phyloP scores from a whole-genome alignment of 92 coral and sea anemone genomes.

The Parazoanthus swiftii region DNA sequence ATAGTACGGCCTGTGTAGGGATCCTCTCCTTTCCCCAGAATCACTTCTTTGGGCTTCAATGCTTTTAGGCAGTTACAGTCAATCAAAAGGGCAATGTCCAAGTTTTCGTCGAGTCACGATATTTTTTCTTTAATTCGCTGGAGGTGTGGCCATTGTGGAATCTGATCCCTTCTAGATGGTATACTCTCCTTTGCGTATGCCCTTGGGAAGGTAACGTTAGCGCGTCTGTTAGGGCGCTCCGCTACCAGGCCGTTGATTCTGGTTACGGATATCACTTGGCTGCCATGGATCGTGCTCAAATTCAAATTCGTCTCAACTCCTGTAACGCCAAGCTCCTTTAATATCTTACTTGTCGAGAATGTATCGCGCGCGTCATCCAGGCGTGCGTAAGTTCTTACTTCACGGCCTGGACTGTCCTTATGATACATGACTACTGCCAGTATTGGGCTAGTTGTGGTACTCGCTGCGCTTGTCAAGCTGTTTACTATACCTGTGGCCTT shows the following conservation, averaged over 20 bases:
- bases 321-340: slow-evolving; percentile 27
- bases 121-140: not conserved
- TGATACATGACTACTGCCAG: slow-evolving; percentile 41
- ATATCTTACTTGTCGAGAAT: slow-evolving; percentile 10
- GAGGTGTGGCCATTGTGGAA: slow-evolving; percentile 43
- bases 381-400: slow-evolving; percentile 34
- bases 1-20: not conserved
- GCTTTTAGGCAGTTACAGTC: slow-evolving; percentile 7
- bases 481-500: slow-evolving; percentile 27
- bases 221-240: not conserved
- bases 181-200: slow-evolving; percentile 16
- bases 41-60: not conserved
- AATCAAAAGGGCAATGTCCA: not conserved
- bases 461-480: not conserved
- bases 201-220: slow-evolving; percentile 28
- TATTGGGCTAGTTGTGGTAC: slow-evolving; percentile 32
- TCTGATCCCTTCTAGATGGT: slow-evolving; percentile 29
- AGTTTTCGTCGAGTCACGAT: not conserved
- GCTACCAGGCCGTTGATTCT: slow-evolving; percentile 34
- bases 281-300: slow-evolving; percentile 50
- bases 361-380: slow-evolving; percentile 53
- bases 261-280: slow-evolving; percentile 30
- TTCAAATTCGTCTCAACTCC: slow-evolving; percentile 17
- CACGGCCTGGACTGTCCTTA: slow-evolving; percentile 34
- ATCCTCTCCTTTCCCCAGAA: not conserved